Evolutionary conservation across 2,113 vertebrate species (phyloP).

Genomic region (Oxygymnocypris stewartii): DNA sequence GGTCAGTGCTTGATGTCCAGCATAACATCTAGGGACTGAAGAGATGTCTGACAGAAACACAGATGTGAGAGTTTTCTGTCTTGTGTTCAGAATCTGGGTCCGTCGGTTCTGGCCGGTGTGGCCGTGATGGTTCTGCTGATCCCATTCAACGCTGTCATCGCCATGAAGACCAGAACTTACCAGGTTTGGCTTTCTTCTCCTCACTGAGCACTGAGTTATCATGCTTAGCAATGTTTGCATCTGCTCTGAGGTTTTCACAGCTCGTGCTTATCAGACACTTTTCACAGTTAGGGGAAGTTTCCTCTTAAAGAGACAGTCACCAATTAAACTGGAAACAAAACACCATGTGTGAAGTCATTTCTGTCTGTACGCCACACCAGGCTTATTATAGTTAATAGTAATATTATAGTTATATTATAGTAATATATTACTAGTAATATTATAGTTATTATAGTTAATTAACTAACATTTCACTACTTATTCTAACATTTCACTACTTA

Average conservation of each 20-base stretch:
- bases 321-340: not conserved
- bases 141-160: constrained; percentile 89
- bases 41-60: not conserved
- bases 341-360: not conserved
- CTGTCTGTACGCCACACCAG: not conserved
- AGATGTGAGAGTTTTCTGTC: not conserved
- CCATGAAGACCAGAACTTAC: constrained; percentile 85
- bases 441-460: no score
- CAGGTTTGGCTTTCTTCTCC: constrained; percentile 76
- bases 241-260: not conserved
- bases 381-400: not conserved
- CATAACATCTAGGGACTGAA: no score
- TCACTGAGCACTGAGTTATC: not conserved
- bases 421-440: no score
- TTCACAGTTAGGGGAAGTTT: not conserved
- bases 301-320: not conserved
- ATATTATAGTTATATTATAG: no score
- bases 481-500: no score
- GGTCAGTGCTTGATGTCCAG: no score
- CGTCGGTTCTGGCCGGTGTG: constrained; percentile 89
- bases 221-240: not conserved
- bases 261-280: not conserved
- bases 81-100: constrained; percentile 80
- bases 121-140: constrained; percentile 92
- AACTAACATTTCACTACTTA: no score